Evolutionary conservation across 2,113 vertebrate genomes (phyloP).

Genomic region (Pipa parva): DNA sequence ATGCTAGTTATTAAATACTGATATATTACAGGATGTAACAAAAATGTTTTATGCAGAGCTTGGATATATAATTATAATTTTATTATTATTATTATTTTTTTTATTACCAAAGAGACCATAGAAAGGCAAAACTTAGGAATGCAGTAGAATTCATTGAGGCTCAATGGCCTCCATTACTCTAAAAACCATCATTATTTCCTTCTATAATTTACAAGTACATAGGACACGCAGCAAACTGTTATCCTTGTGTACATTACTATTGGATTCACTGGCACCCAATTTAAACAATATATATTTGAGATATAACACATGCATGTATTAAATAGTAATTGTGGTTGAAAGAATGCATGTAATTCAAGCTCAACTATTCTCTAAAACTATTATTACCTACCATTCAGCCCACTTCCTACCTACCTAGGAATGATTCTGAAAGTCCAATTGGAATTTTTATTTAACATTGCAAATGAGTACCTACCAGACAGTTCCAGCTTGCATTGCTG

Average conservation of each 20-base stretch:
- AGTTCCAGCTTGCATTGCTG: slow-evolving; percentile 93
- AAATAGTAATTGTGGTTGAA: too few species aligned
- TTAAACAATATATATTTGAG: too few species aligned
- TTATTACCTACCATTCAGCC: too few species aligned
- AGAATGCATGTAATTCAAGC: too few species aligned
- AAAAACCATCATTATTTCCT: not conserved
- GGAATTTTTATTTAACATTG: too few species aligned
- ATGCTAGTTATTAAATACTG: slow-evolving; percentile 1
- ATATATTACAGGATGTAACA: slow-evolving; percentile 4
- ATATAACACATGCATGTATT: too few species aligned
- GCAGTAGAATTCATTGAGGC: not conserved
- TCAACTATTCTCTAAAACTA: too few species aligned
- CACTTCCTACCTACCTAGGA: too few species aligned
- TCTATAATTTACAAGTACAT: not conserved
- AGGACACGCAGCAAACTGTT: too few species aligned
- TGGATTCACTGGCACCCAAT: too few species aligned
- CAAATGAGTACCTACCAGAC: slow-evolving; percentile 96
- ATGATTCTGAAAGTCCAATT: too few species aligned
- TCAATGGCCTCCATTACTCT: not conserved
- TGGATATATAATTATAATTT: slow-evolving; percentile 3
- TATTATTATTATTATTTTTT: slow-evolving; percentile 8
- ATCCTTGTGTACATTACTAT: too few species aligned
- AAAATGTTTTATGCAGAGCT: not conserved
- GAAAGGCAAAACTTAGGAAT: not conserved
- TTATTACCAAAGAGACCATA: not conserved